phyloP scores from a whole-genome alignment of 2,113 vertebrate genomes.

The Alaudala cheleensis region DNA sequence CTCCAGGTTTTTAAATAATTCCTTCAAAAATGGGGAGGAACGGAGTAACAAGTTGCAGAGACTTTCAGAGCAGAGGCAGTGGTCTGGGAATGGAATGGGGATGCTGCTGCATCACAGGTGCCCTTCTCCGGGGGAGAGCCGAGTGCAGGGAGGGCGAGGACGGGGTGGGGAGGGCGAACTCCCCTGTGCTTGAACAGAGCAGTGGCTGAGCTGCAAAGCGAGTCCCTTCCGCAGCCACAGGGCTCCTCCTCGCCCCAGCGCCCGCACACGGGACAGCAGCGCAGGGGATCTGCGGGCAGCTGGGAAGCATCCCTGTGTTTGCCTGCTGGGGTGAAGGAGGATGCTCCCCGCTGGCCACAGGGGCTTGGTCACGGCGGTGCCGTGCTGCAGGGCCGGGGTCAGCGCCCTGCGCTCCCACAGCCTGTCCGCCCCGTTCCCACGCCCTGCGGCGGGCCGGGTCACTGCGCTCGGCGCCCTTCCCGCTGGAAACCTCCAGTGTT shows the following conservation, averaged over 20 bases:
- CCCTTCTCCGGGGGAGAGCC: neutral
- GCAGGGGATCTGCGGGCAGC: neutral
- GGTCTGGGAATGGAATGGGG: neutral
- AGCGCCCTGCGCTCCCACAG: neutral
- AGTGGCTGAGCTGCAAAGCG: accelerated
- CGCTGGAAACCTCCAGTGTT: neutral
- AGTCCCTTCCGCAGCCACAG: neutral
- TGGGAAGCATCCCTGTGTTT: neutral
- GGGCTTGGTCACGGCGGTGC: neutral
- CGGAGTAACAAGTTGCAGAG: neutral
- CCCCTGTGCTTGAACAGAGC: neutral
- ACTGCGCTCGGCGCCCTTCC: neutral
- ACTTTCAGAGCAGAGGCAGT: accelerated
- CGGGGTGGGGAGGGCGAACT: neutral
- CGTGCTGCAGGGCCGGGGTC: neutral
- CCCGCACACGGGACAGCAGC: neutral
- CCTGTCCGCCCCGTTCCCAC: neutral
- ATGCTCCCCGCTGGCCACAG: neutral
- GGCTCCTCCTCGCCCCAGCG: neutral
- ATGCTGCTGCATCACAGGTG: accelerated
- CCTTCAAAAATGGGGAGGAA: neutral
- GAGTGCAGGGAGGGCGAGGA: neutral
- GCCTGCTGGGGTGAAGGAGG: neutral
- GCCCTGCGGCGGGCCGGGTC: neutral
- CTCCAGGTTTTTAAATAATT: neutral